These are phyloP conservation scores for Notothenia coriiceps DNA, from an alignment of 2,113 vertebrate genomes.

Conservation along the genomic window DNA sequence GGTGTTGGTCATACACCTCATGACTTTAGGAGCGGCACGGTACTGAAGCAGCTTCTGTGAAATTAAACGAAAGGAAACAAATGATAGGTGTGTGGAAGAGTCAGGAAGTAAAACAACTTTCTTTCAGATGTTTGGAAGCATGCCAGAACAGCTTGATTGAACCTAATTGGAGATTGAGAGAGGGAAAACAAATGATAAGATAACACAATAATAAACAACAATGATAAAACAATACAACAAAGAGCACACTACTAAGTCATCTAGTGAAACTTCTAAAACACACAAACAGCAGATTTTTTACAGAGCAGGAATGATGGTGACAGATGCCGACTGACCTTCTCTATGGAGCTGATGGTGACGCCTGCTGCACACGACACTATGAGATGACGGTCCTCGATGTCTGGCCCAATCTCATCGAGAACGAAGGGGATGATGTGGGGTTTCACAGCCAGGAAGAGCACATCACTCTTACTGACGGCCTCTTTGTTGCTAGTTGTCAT, in stretches of 20 bases:
- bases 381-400: constrained; percentile 93
- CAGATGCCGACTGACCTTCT: constrained; percentile 87
- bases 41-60: constrained; percentile 91
- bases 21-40: constrained; percentile 91
- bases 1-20: constrained; percentile 98
- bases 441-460: constrained; percentile 96
- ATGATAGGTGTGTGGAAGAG: neutral
- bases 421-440: constrained; percentile 98
- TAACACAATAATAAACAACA: too few species aligned
- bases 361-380: constrained; percentile 97
- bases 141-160: neutral
- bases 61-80: constrained; percentile 8
- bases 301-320: neutral
- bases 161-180: neutral
- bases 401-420: constrained; percentile 94
- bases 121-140: neutral
- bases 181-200: neutral
- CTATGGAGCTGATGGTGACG: constrained; percentile 96
- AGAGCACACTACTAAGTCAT: neutral
- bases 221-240: neutral
- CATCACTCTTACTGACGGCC: constrained; percentile 90
- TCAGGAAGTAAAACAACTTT: neutral
- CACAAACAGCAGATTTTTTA: neutral
- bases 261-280: neutral
- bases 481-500: constrained; percentile 97